These are phyloP conservation scores for Prosapia bicincta DNA, from an alignment of 2,888 invertebrate species.

Conservation along the genomic window DNA sequence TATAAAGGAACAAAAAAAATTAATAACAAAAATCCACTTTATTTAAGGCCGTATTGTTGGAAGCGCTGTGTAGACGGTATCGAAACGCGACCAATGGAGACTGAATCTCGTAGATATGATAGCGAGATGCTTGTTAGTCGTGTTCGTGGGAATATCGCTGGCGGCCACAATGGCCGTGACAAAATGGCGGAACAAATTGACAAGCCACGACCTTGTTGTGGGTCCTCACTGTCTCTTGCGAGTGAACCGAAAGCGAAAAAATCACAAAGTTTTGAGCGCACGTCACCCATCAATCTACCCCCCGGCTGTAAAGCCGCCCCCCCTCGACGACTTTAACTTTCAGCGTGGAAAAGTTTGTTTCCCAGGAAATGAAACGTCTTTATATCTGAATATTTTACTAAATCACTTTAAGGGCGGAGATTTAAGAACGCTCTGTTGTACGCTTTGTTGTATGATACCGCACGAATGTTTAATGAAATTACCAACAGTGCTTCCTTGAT, in stretches of 20 bases:
- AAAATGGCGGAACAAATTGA: constrained; percentile 2
- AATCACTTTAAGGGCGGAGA: background rate
- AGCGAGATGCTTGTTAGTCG: background rate
- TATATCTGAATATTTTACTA: background rate
- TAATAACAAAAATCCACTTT: background rate
- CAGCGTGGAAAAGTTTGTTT: background rate
- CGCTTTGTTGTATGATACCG: background rate
- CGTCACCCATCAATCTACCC: background rate
- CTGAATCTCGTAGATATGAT: background rate
- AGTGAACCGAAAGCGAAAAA: background rate
- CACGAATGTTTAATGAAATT: background rate
- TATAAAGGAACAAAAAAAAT: background rate
- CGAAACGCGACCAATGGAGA: background rate
- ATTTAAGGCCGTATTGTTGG: background rate
- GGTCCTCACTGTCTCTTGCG: background rate
- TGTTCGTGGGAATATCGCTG: background rate
- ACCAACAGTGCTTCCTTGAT: too few relatives aligned
- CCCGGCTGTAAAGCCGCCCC: background rate
- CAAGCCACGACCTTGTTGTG: background rate
- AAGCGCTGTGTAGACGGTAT: background rate
- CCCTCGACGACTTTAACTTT: background rate
- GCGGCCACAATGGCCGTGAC: background rate
- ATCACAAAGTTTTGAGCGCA: background rate
- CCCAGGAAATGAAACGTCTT: background rate
- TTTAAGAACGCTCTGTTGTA: background rate